A percentile compares a stretch with the other conserved stretches of the same genome.
phyloP scores from a whole-genome alignment of 2,113 vertebrate genomes.

The Phaethornis superciliosus region DNA sequence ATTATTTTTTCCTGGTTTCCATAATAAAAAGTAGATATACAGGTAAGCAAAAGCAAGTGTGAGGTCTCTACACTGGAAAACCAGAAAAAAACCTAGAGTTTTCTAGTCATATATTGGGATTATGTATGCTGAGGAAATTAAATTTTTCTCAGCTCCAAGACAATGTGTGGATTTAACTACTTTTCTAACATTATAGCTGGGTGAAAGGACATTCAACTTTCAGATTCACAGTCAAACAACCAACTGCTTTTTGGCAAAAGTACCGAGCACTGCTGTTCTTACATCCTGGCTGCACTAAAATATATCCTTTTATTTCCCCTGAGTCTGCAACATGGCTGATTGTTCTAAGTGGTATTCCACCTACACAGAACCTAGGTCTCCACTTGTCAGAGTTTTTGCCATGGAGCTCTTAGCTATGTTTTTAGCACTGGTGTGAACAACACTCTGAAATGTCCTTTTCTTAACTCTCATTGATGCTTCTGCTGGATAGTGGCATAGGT shows the following conservation, averaged over 20 bases:
- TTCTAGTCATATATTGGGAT: background rate
- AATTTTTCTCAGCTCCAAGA: background rate
- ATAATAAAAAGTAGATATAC: background rate
- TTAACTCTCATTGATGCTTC: rapidly evolving
- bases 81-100: background rate
- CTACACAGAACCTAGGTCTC: background rate
- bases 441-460: background rate
- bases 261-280: background rate
- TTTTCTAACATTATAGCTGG: background rate
- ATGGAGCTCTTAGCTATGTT: background rate
- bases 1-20: background rate
- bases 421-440: background rate
- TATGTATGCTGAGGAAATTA: background rate
- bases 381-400: background rate
- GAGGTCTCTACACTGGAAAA: background rate
- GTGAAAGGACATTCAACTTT: background rate
- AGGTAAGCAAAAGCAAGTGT: background rate
- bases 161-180: background rate
- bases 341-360: background rate
- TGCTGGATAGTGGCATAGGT: background rate
- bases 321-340: rapidly evolving
- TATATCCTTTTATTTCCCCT: background rate
- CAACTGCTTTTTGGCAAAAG: background rate
- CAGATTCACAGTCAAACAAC: background rate
- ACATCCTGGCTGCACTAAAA: background rate